Percentiles rank a stretch among this genome's conserved stretches.
Conservation (phyloP, 2,888 invertebrate species). For the Caenorhabditis afra region DNA sequence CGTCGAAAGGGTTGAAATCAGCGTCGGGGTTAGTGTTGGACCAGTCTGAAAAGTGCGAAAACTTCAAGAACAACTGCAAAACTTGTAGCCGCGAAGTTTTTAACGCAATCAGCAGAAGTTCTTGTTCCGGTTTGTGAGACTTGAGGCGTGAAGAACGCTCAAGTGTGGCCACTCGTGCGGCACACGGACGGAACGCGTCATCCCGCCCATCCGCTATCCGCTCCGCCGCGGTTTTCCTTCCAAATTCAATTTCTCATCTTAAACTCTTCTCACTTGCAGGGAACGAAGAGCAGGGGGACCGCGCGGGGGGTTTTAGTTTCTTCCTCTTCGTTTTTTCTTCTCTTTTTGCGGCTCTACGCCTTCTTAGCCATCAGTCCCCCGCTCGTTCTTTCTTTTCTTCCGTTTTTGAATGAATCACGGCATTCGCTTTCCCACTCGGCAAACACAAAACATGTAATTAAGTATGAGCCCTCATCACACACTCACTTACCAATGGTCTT, state of each 20-base stretch:
- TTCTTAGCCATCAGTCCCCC: constrained; percentile 5
- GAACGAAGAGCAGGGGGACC: not conserved
- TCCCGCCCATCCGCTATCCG: not conserved
- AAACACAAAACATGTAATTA: constrained; percentile 21
- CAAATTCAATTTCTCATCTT: constrained; percentile 48
- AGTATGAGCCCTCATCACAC: constrained; percentile 11
- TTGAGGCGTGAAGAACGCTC: constrained; percentile 24
- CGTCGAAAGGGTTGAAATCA: constrained; percentile 55
- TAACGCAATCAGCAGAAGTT: too few relatives aligned
- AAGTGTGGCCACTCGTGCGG: constrained; percentile 3
- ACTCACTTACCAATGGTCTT: constrained; percentile 73
- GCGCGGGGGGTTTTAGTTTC: not conserved
- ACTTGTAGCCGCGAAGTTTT: not conserved
- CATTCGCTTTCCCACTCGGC: constrained; percentile 13
- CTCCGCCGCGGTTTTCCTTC: not conserved
- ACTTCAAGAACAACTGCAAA: constrained; percentile 2
- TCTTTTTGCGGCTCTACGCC: not conserved
- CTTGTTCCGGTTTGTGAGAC: not conserved
- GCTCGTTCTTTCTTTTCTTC: not conserved
- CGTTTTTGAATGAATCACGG: constrained; percentile 19
- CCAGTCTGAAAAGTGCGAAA: constrained; percentile 53
- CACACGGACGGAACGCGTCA: constrained; percentile 17
- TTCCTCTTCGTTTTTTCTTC: not conserved
- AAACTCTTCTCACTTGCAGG: constrained; percentile 28
- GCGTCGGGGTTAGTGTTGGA: constrained; percentile 53